Base-by-base conservation (phyloP, 1,140 invertebrate species). In the Tetramorium simillimum region DNA sequence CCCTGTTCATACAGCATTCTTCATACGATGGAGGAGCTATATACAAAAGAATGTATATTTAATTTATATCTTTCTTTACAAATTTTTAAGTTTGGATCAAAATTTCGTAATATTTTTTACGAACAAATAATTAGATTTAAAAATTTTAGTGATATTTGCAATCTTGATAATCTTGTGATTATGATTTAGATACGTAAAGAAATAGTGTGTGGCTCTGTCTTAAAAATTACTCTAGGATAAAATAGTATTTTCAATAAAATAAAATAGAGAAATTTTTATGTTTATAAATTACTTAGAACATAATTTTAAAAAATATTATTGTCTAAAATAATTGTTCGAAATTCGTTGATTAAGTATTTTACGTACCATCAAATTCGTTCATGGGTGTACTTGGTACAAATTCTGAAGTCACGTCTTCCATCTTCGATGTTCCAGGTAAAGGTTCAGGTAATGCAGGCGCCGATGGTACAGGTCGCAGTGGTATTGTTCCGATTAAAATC, bases 401-500 rank as follows among this genome's bases (percentile, higher is more conserved):
- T 14, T 28, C 21, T 73, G 16, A 0, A 62, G 21, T 62, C 24
- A 6, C 18, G 1, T 53, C 18, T 24, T 33, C 6, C 3, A 0
- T 46, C 46, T 28, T 28, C 14, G 24, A 62, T 62, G 24, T 33
- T 33, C 33, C 33, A 33, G 33, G 33, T 33, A 33, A 33, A 33
- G 33, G 33, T 33, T 33, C 0, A 33, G 33, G 33, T 33, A 33
- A 33, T 60, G 21, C 4, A 51, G 49, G 53, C n/a, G 18, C 53
- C n/a, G 53, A 56, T 21, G 28, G 16, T 18, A 18, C 16, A 51
- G 16, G 16, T 2, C 14, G 60, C 7, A 92, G 10, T 37, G 92
- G 90, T 60, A 88, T 12, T 1, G 92, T 91, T 62, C 92, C 92
- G 10, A 93, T 90, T 2, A 92, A 14, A 16, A 92, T 16, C 7